Percentiles rank a stretch among this genome's conserved stretches.
These are phyloP conservation scores for Pseudorhombus dupliciocellatus DNA, from an alignment of 2,113 vertebrate species.

Conservation along the genomic window DNA sequence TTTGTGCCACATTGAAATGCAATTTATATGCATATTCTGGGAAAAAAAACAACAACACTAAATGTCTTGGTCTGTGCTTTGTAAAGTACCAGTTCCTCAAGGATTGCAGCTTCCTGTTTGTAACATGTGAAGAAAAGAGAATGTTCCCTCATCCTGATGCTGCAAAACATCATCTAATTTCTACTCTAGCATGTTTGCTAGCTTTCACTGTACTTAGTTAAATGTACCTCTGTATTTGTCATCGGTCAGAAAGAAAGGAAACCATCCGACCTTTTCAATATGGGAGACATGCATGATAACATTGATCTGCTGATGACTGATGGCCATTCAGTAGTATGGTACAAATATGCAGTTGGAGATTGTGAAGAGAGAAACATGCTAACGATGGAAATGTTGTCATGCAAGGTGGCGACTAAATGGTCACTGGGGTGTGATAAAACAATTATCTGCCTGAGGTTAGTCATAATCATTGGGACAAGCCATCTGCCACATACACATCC, in stretches of 20 bases:
- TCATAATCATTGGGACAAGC: constrained; percentile 10
- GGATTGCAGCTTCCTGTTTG: neutral
- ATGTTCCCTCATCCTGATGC: neutral
- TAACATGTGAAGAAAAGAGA: neutral
- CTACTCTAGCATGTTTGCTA: neutral
- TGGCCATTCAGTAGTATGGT: no score
- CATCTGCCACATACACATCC: constrained; percentile 34
- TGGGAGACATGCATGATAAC: neutral
- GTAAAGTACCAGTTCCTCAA: no score
- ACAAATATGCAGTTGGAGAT: no score
- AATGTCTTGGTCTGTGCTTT: neutral
- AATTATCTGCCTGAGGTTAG: neutral
- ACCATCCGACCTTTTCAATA: neutral
- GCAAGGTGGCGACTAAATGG: neutral
- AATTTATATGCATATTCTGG: no score
- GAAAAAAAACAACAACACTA: neutral
- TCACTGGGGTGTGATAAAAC: neutral
- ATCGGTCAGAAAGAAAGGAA: neutral
- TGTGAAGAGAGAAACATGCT: no score
- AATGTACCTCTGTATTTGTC: neutral
- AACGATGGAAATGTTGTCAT: no score
- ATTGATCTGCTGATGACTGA: no score
- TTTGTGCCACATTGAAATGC: no score
- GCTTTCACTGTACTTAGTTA: neutral
- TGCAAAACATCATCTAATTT: neutral